Evolutionary conservation across 2,888 invertebrate genomes (phyloP).

Genomic region (Automeris io): DNA sequence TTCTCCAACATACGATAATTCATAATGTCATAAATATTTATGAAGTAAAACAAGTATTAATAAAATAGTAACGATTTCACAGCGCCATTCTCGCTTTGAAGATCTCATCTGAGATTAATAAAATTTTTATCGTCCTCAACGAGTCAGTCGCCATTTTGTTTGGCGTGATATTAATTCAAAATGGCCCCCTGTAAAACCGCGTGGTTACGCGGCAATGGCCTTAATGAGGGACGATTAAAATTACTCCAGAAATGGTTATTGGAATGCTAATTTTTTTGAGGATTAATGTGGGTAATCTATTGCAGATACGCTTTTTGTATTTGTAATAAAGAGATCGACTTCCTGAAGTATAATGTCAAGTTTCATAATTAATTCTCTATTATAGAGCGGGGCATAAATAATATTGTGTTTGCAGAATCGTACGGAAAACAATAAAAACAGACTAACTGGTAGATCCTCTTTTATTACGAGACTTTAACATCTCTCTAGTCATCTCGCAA

Average conservation of each 20-base stretch:
- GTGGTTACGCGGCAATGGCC: constrained; percentile 59
- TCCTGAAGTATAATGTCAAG: no score
- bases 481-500: no score
- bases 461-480: no score
- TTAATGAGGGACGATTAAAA: constrained; percentile 71
- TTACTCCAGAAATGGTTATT: constrained; percentile 46
- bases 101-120: constrained; percentile 56
- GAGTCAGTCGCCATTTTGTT: constrained; percentile 55
- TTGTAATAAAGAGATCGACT: not conserved
- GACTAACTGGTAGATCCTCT: no score
- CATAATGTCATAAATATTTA: constrained; percentile 3
- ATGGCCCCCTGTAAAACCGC: constrained; percentile 57
- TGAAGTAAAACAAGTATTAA: constrained; percentile 30
- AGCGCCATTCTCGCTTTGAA: constrained; percentile 36
- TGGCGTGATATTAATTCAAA: constrained; percentile 67
- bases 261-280: constrained; percentile 46
- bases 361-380: no score
- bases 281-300: not conserved
- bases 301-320: not conserved
- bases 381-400: no score
- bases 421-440: no score
- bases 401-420: no score
- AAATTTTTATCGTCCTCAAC: constrained; percentile 49
- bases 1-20: not conserved
- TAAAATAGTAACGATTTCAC: constrained; percentile 40